Evolutionary conservation across 37 sponge, comb jelly and placozoan species (phyloP), one percentile per base, ranked within the genome.

Genomic region (Dysidea cf. avara): DNA sequence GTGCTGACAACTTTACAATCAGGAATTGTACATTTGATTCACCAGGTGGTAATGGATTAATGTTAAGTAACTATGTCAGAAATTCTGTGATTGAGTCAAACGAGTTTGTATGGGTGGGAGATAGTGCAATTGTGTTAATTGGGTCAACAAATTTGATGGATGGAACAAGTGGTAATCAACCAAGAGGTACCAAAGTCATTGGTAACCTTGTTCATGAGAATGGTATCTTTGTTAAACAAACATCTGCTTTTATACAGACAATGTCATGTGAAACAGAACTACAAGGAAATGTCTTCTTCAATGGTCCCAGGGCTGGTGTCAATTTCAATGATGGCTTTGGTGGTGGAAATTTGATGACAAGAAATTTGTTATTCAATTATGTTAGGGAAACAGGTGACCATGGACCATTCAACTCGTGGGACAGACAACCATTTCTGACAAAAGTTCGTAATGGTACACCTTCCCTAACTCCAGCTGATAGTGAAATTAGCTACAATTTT

Each of bases 321-420:
- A 85, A 90, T 64, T 90, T 90, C 66, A 90, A 86, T 61, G 87
- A 86, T 55, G 81, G 81, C 2, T 80, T 86, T 68, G 87, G 87
- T 24, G 87, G 87, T 50, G 87, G 81, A n/a, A 52, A 77, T 30
- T 18, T 58, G 5, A 22, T 85, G 53, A 20, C 16, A 6, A 48
- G 66, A 7, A 89, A 89, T 56, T 66, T 89, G 22, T n/a, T 79
- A 21, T 84, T 89, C 85, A 89, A 89, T 58, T 43, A 62, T 2
- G 80, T 79, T 17, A 73, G 90, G 0, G 90, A 89, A 65, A 80
- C 90, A 24, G 83, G 62, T 3, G 84, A 83, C 51, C 77, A 76
- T 43, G 84, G 84, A 60, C 68, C 77, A 26, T 83, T 83, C 35
- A 83, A 83, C 66, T 75, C 69, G 20, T 83, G 77, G 77, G 77